Evolutionary conservation across 2,113 vertebrate genomes (phyloP).

Genomic region (Syngnathus floridae): DNA sequence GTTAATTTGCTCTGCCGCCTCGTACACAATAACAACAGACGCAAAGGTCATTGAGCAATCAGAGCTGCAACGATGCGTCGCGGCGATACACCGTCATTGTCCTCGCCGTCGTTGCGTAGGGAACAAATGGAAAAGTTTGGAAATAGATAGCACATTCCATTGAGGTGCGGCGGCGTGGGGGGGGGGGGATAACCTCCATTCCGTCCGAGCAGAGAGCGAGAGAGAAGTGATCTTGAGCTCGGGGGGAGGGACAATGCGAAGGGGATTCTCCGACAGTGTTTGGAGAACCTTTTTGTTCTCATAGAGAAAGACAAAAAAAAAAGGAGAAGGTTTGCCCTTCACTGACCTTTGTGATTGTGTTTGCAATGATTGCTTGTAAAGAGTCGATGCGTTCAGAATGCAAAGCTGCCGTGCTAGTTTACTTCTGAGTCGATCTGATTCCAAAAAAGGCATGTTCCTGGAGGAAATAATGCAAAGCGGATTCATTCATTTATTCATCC

Average conservation of each 20-base stretch:
- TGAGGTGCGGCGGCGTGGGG: constrained; percentile 8
- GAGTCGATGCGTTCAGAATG: too few relatives aligned
- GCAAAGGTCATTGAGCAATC: constrained; percentile 10
- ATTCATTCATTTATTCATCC: not conserved
- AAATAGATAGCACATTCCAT: constrained; percentile 3
- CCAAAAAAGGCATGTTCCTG: not conserved
- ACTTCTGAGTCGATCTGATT: not conserved
- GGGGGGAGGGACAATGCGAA: not conserved
- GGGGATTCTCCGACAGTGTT: not conserved
- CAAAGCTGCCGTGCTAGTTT: not conserved
- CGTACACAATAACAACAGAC: not conserved
- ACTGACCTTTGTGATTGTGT: too few relatives aligned
- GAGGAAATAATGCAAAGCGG: not conserved
- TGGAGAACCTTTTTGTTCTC: too few relatives aligned
- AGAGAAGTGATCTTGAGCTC: not conserved
- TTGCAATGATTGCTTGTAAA: too few relatives aligned
- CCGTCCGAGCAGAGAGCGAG: not conserved
- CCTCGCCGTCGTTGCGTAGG: constrained; percentile 9
- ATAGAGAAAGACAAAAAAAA: too few relatives aligned
- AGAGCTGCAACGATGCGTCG: constrained; percentile 2
- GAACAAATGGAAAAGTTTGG: constrained; percentile 13
- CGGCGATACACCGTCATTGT: constrained; percentile 1
- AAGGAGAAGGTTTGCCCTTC: too few relatives aligned
- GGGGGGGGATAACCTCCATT: constrained; percentile 1
- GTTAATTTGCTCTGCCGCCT: constrained; percentile 1